Evolutionary conservation across 92 coral and sea anemone genomes (phyloP), one percentile per base, ranked within the genome.

Genomic region (Blastomussa wellsi): DNA sequence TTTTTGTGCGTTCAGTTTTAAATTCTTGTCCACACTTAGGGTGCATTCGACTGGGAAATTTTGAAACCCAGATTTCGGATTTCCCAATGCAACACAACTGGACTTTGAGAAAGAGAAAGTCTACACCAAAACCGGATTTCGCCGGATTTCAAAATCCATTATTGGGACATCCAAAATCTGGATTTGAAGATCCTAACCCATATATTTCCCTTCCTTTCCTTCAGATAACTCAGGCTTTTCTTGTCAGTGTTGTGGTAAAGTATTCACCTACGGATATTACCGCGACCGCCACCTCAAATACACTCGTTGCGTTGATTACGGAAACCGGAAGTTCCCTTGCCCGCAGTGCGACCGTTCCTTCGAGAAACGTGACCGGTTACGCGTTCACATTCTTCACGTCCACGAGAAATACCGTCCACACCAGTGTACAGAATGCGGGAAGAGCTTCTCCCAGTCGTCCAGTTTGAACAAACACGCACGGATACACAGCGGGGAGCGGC

Each of bases 391-490:
- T 36, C 90, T 92, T 32, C 97, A 93, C 76, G 97, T 93, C 22
- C 97, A 93, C 72, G 97, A 93, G 38, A 93, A 89, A 29, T 85
- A 93, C 78, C 91, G 97, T 28, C 97, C 97, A 47, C 94, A 93
- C 82, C 82, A 86, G 72, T 93, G 97, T 35, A 70, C 72, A 5
- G 91, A 88, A 79, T 93, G 97, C 55, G 78, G 78, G 31, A 93
- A 93, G 53, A 57, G 93, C 11, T 93, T 93, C 86, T 89, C 97
- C 35, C 97, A 93, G 94, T 91, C 97, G 17, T 93, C 97, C 66
- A 93, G 97, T 64, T 93, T 93, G 15, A 89, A 91, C 87, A 93
- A 93, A 59, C 97, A 93, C 86, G 86, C 80, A 86, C 83, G 96
- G 55, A 90, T 93, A 11, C 96, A 93, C 85, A 93, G 92, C 48